Conservation (phyloP, 2,113 vertebrate genomes). For the Etheostoma spectabile region DNA sequence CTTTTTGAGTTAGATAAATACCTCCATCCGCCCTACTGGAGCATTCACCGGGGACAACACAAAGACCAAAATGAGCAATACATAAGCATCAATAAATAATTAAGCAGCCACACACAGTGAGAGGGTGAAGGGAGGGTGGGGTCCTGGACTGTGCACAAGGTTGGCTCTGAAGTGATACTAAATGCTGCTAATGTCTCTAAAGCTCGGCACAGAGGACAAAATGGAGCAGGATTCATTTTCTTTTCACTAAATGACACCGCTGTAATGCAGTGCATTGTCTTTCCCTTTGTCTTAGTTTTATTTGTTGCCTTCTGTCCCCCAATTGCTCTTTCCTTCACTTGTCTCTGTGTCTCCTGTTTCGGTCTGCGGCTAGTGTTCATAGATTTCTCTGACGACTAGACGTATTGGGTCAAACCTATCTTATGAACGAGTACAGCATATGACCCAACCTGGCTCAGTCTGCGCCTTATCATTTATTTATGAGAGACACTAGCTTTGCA, state of each 20-base stretch:
- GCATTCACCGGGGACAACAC: constrained; percentile 80
- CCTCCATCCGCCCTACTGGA: constrained; percentile 73
- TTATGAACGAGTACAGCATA: constrained; percentile 51
- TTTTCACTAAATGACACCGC: constrained; percentile 26
- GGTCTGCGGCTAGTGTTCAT: constrained; percentile 15
- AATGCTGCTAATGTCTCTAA: constrained; percentile 63
- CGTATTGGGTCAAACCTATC: constrained; percentile 53
- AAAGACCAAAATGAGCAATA: constrained; percentile 86
- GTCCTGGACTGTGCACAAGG: constrained; percentile 48
- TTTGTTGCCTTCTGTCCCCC: neutral
- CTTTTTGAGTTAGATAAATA: constrained; percentile 84
- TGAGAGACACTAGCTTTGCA: constrained; percentile 59
- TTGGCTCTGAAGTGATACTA: constrained; percentile 67
- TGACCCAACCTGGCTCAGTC: constrained; percentile 61
- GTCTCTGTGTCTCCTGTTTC: constrained; percentile 12
- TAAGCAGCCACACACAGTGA: constrained; percentile 79
- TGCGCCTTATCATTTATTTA: constrained; percentile 69
- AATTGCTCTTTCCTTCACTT: neutral
- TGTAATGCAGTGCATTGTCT: neutral
- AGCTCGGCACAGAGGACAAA: constrained; percentile 43
- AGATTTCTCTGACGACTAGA: constrained; percentile 29
- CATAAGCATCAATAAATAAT: constrained; percentile 89
- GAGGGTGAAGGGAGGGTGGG: constrained; percentile 60
- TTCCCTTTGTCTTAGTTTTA: constrained; percentile 18
- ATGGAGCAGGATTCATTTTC: constrained; percentile 17